Evolutionary conservation across 2,797 vertebrate genomes (phyloP), one percentile per base, ranked within the genome.

Genomic region (Mycteria americana): DNA sequence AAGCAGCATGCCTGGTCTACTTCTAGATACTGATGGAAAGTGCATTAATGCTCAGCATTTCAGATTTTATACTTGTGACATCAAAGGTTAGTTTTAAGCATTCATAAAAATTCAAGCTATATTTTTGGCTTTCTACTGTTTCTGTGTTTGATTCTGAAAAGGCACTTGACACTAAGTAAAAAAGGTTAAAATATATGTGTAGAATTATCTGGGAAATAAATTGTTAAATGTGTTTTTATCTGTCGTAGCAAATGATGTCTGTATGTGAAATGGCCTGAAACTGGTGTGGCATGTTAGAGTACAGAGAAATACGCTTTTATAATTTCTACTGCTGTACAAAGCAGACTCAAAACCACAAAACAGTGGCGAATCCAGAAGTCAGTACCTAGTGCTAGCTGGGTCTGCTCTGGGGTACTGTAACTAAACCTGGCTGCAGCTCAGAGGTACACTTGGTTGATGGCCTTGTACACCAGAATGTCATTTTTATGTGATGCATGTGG

Each of bases 391-490:
- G 37, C 57, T 64, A 19, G 37, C 65, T 33, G 31, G 39, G 50
- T 85, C 67, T 94, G 83, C 92, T 95, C 28, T 60, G 56, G 69
- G 93, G 19, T 82, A 69, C 37, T 78, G 76, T 84, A 94, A 78
- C 92, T 90, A 75, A 82, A 51, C 92, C 93, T 93, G 87, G 75
- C 93, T 96, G 88, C 93, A 91, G 78, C 94, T 97, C 85, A 28
- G 39, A 78, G 59, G 79, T 3, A 10, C 27, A 5, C 85, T 95
- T 51, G 37, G 63, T 51, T 27, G 22, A 1, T 39, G 77, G 91
- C 83, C 78, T 85, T 56, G 37, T 84, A 18, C 91, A 75, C 39
- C 75, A 79, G 84, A 35, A 74, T 4, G 53, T 54, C 62, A 23
- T 90, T 95, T 94, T 56, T 63, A 77, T 63, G 88, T 53, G 84